A percentile compares a stretch with the other conserved stretches of the same genome.
These are phyloP conservation scores for Danio kyathit DNA, from an alignment of 2,797 vertebrate genomes.

Conservation along the genomic window DNA sequence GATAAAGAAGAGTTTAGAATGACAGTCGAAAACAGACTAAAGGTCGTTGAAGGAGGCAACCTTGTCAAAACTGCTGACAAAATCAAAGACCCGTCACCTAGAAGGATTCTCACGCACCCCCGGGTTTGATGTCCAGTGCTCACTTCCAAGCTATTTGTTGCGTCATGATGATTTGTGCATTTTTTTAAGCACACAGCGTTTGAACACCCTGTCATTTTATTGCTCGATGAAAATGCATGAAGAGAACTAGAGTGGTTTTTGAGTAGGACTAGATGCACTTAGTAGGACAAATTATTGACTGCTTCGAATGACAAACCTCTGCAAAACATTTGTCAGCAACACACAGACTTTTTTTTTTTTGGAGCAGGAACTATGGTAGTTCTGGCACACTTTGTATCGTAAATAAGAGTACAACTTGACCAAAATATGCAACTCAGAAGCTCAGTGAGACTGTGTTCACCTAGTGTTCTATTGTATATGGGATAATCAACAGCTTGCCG, in stretches of 20 bases:
- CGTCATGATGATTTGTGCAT: not conserved
- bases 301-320: slow-evolving; percentile 26
- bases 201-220: slow-evolving; percentile 21
- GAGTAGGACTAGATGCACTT: slow-evolving; percentile 16
- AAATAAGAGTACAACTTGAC: not conserved
- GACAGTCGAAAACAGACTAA: slow-evolving; percentile 1
- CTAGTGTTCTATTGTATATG: too few species aligned
- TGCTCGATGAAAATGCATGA: not conserved
- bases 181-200: not conserved
- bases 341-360: not conserved
- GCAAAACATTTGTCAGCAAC: not conserved
- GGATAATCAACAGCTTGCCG: too few species aligned
- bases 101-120: not conserved
- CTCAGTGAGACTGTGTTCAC: not conserved
- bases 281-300: slow-evolving; percentile 44
- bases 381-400: not conserved
- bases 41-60: slow-evolving; percentile 26
- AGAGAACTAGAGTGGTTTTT: not conserved
- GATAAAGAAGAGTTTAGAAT: slow-evolving; percentile 31
- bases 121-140: not conserved
- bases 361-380: not conserved
- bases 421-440: not conserved
- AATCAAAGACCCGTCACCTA: slow-evolving; percentile 32
- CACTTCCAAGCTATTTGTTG: not conserved
- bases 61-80: slow-evolving; percentile 8